These are phyloP conservation scores for Sus scrofa DNA, from an alignment of 2,113 vertebrate genomes.

Conservation along the genomic window DNA sequence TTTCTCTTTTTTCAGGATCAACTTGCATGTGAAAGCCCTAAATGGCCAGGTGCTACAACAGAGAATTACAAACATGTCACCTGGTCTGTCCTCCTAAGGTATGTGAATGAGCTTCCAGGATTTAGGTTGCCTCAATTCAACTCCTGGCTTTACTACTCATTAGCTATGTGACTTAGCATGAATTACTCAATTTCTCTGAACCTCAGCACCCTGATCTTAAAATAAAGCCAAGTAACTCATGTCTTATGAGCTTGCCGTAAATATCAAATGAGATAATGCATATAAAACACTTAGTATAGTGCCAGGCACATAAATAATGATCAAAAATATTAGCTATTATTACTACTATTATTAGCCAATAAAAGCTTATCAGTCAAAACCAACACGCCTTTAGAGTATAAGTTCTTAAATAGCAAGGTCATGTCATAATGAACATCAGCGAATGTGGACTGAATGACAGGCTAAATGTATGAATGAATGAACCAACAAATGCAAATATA, in stretches of 20 bases:
- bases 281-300: constrained; percentile 34
- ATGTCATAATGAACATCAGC: background rate
- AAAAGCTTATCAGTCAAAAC: constrained; percentile 24
- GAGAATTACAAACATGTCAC: background rate
- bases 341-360: constrained; percentile 23
- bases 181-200: background rate
- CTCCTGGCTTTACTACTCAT: background rate
- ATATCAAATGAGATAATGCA: constrained; percentile 55
- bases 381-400: background rate
- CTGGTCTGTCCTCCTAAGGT: background rate
- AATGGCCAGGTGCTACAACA: background rate
- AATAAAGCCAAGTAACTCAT: constrained; percentile 52
- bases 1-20: background rate
- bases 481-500: background rate
- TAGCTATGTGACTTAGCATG: background rate
- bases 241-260: constrained; percentile 31
- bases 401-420: background rate
- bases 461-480: background rate
- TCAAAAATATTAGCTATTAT: constrained; percentile 49
- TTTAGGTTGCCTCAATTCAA: background rate
- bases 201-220: constrained; percentile 42
- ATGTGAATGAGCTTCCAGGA: background rate
- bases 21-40: background rate
- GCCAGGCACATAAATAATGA: constrained; percentile 30
- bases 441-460: background rate